Evolutionary conservation across 2,888 invertebrate genomes (phyloP).

Genomic region (Gymnoscelis rufifasciata): DNA sequence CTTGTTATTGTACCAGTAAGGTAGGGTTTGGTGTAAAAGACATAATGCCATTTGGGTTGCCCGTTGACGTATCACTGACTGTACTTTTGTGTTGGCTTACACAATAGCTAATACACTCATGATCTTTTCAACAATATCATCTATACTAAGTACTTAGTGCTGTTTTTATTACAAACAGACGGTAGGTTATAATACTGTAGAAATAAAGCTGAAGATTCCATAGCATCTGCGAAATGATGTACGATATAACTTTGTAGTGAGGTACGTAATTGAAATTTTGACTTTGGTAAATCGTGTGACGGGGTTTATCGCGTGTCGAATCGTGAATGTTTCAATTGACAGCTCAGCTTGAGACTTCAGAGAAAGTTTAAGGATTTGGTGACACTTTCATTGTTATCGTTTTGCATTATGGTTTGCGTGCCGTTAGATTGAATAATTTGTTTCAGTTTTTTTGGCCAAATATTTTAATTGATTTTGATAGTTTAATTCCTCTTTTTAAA

Average conservation of each 20-base stretch:
- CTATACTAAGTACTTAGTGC: slow-evolving; percentile 63
- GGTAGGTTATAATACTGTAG: background rate
- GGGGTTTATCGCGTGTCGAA: slow-evolving; percentile 58
- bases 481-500: too few species aligned
- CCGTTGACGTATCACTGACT: slow-evolving; percentile 62
- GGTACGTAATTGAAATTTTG: slow-evolving; percentile 72
- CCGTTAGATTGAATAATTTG: slow-evolving; percentile 9
- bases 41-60: slow-evolving; percentile 35
- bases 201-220: slow-evolving; percentile 23
- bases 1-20: slow-evolving; percentile 24
- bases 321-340: slow-evolving; percentile 50
- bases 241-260: slow-evolving; percentile 27
- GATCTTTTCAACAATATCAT: slow-evolving; percentile 74
- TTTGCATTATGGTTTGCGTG: slow-evolving; percentile 10
- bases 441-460: too few species aligned
- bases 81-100: slow-evolving; percentile 47
- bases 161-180: background rate
- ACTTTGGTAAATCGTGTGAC: slow-evolving; percentile 73
- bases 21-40: slow-evolving; percentile 26
- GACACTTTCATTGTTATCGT: slow-evolving; percentile 24
- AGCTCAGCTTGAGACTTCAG: slow-evolving; percentile 51
- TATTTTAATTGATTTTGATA: too few species aligned
- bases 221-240: slow-evolving; percentile 4
- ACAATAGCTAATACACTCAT: slow-evolving; percentile 75
- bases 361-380: slow-evolving; percentile 29